Conservation (phyloP, 2,888 invertebrate species). For the Morpho deidamia region DNA sequence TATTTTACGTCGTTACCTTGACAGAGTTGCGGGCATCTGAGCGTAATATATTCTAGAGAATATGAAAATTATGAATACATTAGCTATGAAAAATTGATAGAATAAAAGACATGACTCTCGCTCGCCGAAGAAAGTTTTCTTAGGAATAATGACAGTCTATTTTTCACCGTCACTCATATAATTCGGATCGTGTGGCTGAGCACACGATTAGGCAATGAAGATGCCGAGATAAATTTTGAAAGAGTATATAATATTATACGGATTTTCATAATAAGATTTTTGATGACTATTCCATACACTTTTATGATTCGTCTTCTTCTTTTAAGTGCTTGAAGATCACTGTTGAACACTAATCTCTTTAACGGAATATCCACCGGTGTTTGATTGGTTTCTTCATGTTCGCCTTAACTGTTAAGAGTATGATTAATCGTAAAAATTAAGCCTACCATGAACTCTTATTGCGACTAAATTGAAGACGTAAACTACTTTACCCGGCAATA, state of each 20-base stretch:
- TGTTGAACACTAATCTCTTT: too few species aligned
- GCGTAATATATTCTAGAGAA: background rate
- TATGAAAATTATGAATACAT: constrained; percentile 20
- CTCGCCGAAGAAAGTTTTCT: constrained; percentile 25
- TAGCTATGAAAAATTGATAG: constrained; percentile 24
- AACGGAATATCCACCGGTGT: too few species aligned
- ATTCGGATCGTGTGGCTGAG: constrained; percentile 59
- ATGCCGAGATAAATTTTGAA: constrained; percentile 48
- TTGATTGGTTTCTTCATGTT: too few species aligned
- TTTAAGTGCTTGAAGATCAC: too few species aligned
- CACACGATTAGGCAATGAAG: constrained; percentile 53
- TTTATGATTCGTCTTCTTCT: too few species aligned
- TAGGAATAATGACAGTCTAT: constrained; percentile 59
- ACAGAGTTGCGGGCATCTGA: background rate
- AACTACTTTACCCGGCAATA: too few species aligned
- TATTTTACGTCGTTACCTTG: background rate
- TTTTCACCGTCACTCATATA: constrained; percentile 55
- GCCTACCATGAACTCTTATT: too few species aligned
- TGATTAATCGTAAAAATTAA: too few species aligned
- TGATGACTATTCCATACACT: too few species aligned
- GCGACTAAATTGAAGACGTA: too few species aligned
- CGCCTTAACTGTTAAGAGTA: too few species aligned
- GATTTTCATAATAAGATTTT: background rate
- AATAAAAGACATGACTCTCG: constrained; percentile 23
- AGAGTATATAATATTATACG: background rate